phyloP scores from a whole-genome alignment of 2,888 invertebrate genomes.

The Luperina nickerlii region DNA sequence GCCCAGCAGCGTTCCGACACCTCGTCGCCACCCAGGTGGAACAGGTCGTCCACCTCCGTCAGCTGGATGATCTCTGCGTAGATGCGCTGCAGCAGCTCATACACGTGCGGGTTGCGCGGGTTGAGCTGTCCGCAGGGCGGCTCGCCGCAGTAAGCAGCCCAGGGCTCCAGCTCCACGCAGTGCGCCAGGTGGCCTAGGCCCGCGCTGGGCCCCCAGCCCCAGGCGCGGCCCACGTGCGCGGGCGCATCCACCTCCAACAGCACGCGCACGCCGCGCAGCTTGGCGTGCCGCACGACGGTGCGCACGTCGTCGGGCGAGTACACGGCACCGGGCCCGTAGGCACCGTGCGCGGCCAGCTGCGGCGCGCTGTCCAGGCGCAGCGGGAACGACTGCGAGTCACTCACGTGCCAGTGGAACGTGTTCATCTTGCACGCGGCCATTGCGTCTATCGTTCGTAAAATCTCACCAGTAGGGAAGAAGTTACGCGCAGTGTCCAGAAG shows the following conservation, averaged over 20 bases:
- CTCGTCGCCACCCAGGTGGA: conserved; percentile 96
- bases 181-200: conserved; percentile 94
- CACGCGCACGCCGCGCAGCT: conserved; percentile 95
- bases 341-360: conserved; percentile 95
- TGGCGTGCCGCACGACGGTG: conserved; percentile 94
- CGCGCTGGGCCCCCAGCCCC: conserved; percentile 95
- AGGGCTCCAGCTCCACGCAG: conserved; percentile 95
- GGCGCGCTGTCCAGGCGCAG: conserved; percentile 94
- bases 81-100: conserved; percentile 93
- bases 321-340: conserved; percentile 94
- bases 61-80: conserved; percentile 94
- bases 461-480: conserved; percentile 93
- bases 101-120: conserved; percentile 94
- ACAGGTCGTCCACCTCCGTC: conserved; percentile 94
- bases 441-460: conserved; percentile 94
- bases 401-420: conserved; percentile 97
- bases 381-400: conserved; percentile 98
- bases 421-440: conserved; percentile 98
- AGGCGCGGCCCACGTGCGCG: conserved; percentile 96
- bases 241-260: conserved; percentile 97
- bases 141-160: conserved; percentile 95
- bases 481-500: conserved; percentile 98
- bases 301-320: conserved; percentile 93
- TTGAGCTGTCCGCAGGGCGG: conserved; percentile 97
- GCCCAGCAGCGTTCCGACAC: conserved; percentile 96